Base-by-base conservation (phyloP, 1,140 invertebrate genomes). In the Diabrotica virgifera region DNA sequence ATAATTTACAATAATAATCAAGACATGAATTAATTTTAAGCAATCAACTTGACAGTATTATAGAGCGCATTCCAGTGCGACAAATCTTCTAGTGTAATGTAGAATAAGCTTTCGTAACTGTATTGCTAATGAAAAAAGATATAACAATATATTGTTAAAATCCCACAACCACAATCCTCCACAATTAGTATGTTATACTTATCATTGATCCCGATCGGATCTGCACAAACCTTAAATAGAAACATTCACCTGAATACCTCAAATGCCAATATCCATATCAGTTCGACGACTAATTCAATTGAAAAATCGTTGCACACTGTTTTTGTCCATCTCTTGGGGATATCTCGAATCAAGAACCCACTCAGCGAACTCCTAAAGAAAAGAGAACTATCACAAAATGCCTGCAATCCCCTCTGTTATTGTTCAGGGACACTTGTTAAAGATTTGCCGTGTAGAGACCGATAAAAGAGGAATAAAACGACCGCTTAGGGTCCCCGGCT, bases 401-500 rank as follows among this genome's bases (percentile, higher is more conserved):
- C 52, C 36, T 12, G 52, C 60, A 62, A 62, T 62, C 52, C 60
- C 60, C 60, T 62, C 60, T 62, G 52, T 62, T 62, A 60, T 70
- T 67, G 67, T 73, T 70, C 63, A 40, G 63, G 62, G 63, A 59
- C 67, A 71, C 67, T 71, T 67, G 69, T 65, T 63, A 58, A 67
- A 67, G 66, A 71, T 73, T 71, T 66, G 66, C 67, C 64, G 59
- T 66, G 56, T 69, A 73, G 62, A 51, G 70, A 62, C 70, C 72
- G 66, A 68, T 67, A 64, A 67, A 70, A 66, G 70, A 58, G 61
- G 56, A 66, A 56, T 65, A 70, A 67, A 72, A 72, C 68, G 68
- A 68, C 62, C 72, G 70, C 66, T 73, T 67, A 65, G 72, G 70
- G 70, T 66, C 65, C 54, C 59, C 54, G 24, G 14, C 69, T 52